Percentiles rank a stretch among this genome's conserved stretches.
Evolutionary conservation across 2,888 invertebrate species (phyloP).

Genomic region (Colletes collaris): DNA sequence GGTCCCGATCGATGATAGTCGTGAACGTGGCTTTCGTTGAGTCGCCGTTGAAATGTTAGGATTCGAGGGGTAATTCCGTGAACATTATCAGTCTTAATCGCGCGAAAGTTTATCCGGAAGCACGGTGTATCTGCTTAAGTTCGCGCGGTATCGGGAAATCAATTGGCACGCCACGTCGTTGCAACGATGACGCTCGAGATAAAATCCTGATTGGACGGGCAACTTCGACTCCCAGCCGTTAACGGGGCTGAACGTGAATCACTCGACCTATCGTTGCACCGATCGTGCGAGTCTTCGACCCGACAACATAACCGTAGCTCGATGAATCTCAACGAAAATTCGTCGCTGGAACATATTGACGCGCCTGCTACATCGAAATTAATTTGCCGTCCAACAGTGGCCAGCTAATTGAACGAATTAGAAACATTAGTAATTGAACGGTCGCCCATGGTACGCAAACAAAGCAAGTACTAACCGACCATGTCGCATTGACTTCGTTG

Average conservation of each 20-base stretch:
- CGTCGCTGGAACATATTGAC: neutral
- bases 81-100: constrained; percentile 71
- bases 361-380: neutral
- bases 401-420: constrained; percentile 17
- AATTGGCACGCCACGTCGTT: constrained; percentile 74
- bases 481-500: too few species aligned
- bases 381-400: constrained; percentile 1
- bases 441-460: too few species aligned
- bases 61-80: constrained; percentile 54
- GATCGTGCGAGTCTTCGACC: constrained; percentile 72
- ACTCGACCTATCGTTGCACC: constrained; percentile 73
- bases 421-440: too few species aligned
- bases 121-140: constrained; percentile 65
- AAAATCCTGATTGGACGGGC: constrained; percentile 78
- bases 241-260: constrained; percentile 77
- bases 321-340: constrained; percentile 18
- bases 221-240: constrained; percentile 73
- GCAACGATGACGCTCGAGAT: constrained; percentile 79
- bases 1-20: constrained; percentile 52
- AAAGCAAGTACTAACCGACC: too few species aligned
- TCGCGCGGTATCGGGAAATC: constrained; percentile 73
- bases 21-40: constrained; percentile 23
- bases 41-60: constrained; percentile 42
- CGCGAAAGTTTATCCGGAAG: constrained; percentile 67
- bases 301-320: constrained; percentile 5